Evolutionary conservation across 1,140 invertebrate species (phyloP).

Genomic region (Pseudachorutes palmiensis): DNA sequence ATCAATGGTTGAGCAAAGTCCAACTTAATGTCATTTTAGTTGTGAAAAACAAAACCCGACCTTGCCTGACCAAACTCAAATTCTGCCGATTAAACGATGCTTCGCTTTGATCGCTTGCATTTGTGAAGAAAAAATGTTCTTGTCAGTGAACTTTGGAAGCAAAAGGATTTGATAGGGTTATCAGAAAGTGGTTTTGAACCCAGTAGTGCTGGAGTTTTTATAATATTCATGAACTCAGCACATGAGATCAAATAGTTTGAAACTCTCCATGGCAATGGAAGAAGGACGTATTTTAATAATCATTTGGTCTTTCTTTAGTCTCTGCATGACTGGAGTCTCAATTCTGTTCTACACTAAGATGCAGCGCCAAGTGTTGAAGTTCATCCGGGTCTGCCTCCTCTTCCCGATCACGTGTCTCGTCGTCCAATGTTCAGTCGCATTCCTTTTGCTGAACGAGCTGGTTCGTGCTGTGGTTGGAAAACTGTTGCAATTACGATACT

Average conservation of each 20-base stretch:
- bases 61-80: too few relatives aligned
- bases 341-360: not conserved
- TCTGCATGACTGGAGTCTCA: not conserved
- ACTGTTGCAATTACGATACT: not conserved
- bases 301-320: not conserved
- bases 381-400: not conserved
- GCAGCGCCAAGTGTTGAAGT: not conserved
- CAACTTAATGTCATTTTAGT: too few relatives aligned
- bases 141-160: not conserved
- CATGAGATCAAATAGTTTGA: not conserved
- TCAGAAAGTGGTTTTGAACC: too few relatives aligned
- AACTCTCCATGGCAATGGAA: not conserved
- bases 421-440: not conserved
- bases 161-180: too few relatives aligned
- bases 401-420: not conserved
- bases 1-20: too few relatives aligned
- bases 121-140: not conserved
- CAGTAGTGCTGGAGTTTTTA: too few relatives aligned
- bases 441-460: not conserved
- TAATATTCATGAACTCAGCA: too few relatives aligned
- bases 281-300: not conserved
- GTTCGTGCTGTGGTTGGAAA: not conserved
- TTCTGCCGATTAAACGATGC: too few relatives aligned
- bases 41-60: too few relatives aligned
- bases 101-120: too few relatives aligned